These are phyloP conservation scores for Varecia variegata DNA, from an alignment of 2,797 vertebrate genomes.

Conservation along the genomic window DNA sequence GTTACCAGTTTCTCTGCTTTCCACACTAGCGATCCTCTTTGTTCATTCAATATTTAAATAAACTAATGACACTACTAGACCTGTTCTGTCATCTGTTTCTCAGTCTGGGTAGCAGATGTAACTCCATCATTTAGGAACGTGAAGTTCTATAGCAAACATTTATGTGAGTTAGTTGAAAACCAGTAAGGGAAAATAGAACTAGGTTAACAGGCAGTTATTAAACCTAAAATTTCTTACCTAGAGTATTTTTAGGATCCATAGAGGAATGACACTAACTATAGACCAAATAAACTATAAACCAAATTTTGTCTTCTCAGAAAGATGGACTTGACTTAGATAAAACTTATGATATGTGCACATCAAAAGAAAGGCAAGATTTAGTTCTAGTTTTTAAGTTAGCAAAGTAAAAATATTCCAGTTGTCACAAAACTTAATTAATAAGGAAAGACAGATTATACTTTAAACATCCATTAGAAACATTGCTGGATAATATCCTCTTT, in stretches of 20 bases:
- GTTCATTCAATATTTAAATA: constrained; percentile 32
- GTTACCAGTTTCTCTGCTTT: neutral
- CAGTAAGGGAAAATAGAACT: neutral
- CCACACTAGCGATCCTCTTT: neutral
- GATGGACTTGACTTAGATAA: neutral
- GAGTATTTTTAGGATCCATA: neutral
- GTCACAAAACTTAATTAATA: neutral
- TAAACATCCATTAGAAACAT: neutral
- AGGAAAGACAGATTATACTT: neutral
- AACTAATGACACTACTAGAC: neutral
- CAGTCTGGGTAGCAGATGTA: constrained; percentile 35
- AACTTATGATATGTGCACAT: neutral
- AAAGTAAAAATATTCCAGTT: neutral
- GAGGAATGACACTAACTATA: neutral
- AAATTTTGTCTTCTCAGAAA: neutral
- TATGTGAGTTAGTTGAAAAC: neutral
- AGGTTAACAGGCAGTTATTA: neutral
- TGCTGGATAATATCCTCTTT: neutral
- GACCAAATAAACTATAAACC: neutral
- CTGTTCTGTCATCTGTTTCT: constrained; percentile 25
- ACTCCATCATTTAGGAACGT: neutral
- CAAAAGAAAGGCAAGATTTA: neutral
- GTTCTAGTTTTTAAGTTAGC: constrained; percentile 4
- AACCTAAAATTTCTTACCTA: neutral
- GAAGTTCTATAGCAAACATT: constrained; percentile 34